Evolutionary conservation across 2,888 invertebrate species (phyloP).

Genomic region (Ormyrus thymus): DNA sequence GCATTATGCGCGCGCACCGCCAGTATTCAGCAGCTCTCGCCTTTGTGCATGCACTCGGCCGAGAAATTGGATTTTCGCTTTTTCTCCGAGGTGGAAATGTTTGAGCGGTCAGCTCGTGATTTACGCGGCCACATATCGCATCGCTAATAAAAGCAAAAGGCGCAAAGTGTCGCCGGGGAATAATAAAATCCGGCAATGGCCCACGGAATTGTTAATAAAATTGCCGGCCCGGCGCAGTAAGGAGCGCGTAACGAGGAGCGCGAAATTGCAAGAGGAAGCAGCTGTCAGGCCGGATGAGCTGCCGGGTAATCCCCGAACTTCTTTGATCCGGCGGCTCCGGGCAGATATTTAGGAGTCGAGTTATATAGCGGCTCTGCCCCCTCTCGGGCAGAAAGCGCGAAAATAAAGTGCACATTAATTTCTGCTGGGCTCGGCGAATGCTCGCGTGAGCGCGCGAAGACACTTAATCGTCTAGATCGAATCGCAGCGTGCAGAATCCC

Average conservation of each 20-base stretch:
- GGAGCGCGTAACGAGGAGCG: conserved; percentile 19
- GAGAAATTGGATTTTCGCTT: conserved; percentile 55
- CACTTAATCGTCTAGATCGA: conserved; percentile 70
- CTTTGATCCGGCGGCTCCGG: conserved; percentile 45
- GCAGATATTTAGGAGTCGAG: conserved; percentile 42
- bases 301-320: conserved; percentile 38
- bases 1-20: not conserved
- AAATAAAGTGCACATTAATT: conserved; percentile 56
- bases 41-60: conserved; percentile 48
- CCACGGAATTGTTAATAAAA: conserved; percentile 46
- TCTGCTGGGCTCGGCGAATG: conserved; percentile 49
- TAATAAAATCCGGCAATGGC: conserved; percentile 31
- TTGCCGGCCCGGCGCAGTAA: not conserved
- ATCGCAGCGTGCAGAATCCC: conserved; percentile 60
- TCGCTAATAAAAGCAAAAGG: conserved; percentile 35
- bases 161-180: not conserved
- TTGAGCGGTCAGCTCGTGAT: conserved; percentile 13
- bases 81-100: conserved; percentile 43
- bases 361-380: conserved; percentile 17
- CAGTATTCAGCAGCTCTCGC: not conserved
- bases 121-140: conserved; percentile 13
- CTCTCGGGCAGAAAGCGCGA: conserved; percentile 30
- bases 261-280: conserved; percentile 47
- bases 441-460: conserved; percentile 61
- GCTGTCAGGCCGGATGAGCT: conserved; percentile 38